Base-by-base conservation (phyloP, 2,888 invertebrate species). In the Sepiola atlantica region DNA sequence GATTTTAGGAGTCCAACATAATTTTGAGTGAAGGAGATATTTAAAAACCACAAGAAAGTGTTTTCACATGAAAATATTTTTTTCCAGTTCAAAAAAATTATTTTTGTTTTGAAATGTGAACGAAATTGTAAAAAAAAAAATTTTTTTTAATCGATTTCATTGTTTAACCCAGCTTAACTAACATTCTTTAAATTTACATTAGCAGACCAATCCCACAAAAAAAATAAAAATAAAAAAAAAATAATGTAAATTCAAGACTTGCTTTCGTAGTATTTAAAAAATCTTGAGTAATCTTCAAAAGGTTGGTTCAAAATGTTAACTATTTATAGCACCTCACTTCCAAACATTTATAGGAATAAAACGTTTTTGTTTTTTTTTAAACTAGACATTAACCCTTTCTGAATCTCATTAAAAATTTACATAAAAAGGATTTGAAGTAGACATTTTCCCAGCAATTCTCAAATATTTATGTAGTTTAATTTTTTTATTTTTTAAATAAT, bases 131-230 rank as follows among this genome's bases (percentile, higher is more conserved):
- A 16, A 77, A 77, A 77, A 77, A 77, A 21, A 77, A 77, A 16
- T n/a, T n/a, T 1, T 12, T 77, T 10, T n/a, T 16, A 32, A 77
- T 2, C 14, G 16, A 21, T 16, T 77, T 77, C 32, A 77, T 32
- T 77, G 32, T 77, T 77, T n/a, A 12, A 77, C n/a, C 77, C 12
- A n/a, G n/a, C 28, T 12, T 77, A n/a, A n/a, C 77, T 45, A n/a
- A n/a, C 14, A 77, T 77, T 77, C 14, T 21, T 32, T 16, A n/a
- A 77, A 18, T n/a, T 77, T 77, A 77, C 77, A 77, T n/a, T 77
- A 77, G 77, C 14, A 77, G 77, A 77, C 77, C n/a, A n/a, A n/a
- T 77, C n/a, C 77, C 77, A 77, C 77, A 77, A n/a, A 77, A 61
- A 77, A 77, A n/a, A n/a, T n/a, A n/a, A n/a, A n/a, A n/a, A n/a